phyloP scores from a whole-genome alignment of 2,888 invertebrate species.

The Dioctria linearis region DNA sequence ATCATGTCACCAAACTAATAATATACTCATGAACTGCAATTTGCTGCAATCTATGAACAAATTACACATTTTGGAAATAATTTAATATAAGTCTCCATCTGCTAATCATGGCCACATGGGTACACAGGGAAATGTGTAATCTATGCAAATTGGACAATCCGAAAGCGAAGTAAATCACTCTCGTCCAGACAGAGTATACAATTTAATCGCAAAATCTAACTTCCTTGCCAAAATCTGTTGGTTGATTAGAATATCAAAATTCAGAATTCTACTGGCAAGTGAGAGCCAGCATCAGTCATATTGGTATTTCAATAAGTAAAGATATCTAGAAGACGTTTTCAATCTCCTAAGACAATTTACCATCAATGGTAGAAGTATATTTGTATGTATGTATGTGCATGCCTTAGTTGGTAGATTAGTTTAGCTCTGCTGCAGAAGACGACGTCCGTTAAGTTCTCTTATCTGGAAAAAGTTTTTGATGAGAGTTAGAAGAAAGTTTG shows the following conservation, averaged over 20 bases:
- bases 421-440: too few relatives aligned
- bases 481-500: constrained; percentile 24
- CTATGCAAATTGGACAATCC: constrained; percentile 28
- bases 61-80: constrained; percentile 6
- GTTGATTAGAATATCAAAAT: constrained; percentile 34
- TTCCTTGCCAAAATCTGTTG: constrained; percentile 13
- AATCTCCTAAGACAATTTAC: too few relatives aligned
- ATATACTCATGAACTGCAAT: not conserved
- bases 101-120: constrained; percentile 20
- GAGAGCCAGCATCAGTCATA: not conserved
- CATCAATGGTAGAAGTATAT: too few relatives aligned
- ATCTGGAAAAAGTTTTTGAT: constrained; percentile 13
- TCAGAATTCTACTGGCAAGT: constrained; percentile 5
- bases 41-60: constrained; percentile 16
- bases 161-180: constrained; percentile 28
- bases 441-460: not conserved
- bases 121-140: constrained; percentile 21
- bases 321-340: too few relatives aligned
- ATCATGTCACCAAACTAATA: not conserved
- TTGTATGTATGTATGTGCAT: too few relatives aligned
- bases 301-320: constrained; percentile 6
- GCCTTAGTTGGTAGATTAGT: too few relatives aligned
- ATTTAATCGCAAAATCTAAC: constrained; percentile 18
- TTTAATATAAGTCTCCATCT: constrained; percentile 21
- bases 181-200: constrained; percentile 3